A percentile compares a stretch with the other conserved stretches of the same genome.
Evolutionary conservation across 2,113 vertebrate genomes (phyloP).

Genomic region (Acrocephalus kingi): DNA sequence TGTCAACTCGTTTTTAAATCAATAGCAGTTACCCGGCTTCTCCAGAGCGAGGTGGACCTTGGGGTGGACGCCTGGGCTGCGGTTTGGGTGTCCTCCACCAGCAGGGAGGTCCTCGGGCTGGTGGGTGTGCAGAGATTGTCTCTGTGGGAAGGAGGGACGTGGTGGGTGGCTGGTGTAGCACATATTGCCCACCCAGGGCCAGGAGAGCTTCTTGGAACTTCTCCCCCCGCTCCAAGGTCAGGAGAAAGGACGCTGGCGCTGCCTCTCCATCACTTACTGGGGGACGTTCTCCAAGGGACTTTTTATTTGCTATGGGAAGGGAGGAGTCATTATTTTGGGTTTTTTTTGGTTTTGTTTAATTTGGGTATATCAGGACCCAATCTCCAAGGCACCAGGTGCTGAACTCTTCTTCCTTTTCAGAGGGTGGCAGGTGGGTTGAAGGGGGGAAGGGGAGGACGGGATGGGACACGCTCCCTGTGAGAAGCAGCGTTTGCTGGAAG

Average conservation of each 20-base stretch:
- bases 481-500: not conserved
- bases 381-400: slow-evolving; percentile 28
- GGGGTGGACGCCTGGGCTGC: not conserved
- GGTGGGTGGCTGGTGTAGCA: not conserved
- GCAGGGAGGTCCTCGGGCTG: not conserved
- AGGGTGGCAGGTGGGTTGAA: not conserved
- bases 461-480: not conserved
- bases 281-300: not conserved
- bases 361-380: not conserved
- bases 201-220: not conserved
- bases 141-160: not conserved
- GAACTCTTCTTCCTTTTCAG: not conserved
- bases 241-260: not conserved
- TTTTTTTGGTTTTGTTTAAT: not conserved
- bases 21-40: slow-evolving; percentile 53
- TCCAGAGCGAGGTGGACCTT: not conserved
- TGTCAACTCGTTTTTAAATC: slow-evolving; percentile 64
- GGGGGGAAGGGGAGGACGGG: not conserved
- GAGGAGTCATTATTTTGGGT: not conserved
- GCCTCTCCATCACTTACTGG: not conserved
- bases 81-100: not conserved
- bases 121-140: not conserved
- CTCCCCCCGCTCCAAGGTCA: not conserved
- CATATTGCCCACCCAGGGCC: not conserved
- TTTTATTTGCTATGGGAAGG: slow-evolving; percentile 36